These are phyloP conservation scores for Bombus difficillimus DNA, from an alignment of 1,140 invertebrate species.

Conservation along the genomic window DNA sequence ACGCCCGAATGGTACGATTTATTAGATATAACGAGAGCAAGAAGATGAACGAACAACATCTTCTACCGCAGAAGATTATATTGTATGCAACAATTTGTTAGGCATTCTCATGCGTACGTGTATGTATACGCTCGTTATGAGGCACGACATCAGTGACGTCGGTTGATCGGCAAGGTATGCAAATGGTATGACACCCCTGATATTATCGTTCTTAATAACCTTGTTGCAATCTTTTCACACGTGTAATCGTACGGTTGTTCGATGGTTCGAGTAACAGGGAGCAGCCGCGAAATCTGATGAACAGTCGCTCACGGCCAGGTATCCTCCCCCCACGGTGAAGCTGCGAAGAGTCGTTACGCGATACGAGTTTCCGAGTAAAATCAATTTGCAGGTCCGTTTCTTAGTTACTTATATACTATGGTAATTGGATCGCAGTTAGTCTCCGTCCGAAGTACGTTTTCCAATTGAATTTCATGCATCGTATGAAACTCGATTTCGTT, in stretches of 20 bases:
- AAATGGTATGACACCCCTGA: conserved; percentile 3
- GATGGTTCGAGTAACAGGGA: background rate
- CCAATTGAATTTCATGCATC: conserved; percentile 8
- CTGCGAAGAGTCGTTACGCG: background rate
- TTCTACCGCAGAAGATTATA: no score
- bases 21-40: no score
- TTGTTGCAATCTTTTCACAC: conserved; percentile 43
- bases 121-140: background rate
- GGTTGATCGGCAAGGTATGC: conserved; percentile 5
- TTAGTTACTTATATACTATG: background rate
- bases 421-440: conserved; percentile 15
- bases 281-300: conserved; percentile 13
- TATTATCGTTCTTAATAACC: conserved; percentile 44
- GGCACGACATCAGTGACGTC: background rate
- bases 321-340: background rate
- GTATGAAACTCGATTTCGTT: conserved; percentile 6
- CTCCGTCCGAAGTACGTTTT: background rate
- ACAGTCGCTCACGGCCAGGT: conserved; percentile 1
- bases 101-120: background rate
- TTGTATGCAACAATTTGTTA: no score
- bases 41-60: no score
- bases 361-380: background rate
- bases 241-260: conserved; percentile 30
- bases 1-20: no score
- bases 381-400: conserved; percentile 14